Evolutionary conservation across 2,888 invertebrate genomes (phyloP).

Genomic region (Stictocephala bisonia): DNA sequence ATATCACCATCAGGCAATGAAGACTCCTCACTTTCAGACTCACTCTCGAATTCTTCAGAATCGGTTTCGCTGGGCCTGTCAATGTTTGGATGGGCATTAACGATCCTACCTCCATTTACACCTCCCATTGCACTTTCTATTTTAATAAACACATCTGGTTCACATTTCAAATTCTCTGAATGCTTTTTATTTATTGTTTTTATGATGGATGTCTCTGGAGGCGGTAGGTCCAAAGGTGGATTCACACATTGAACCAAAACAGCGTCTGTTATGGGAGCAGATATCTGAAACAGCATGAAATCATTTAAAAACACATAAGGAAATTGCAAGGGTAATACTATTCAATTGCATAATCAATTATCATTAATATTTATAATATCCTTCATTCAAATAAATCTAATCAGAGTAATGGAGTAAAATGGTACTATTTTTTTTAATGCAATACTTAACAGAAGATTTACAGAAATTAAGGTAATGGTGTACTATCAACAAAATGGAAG

Average conservation of each 20-base stretch:
- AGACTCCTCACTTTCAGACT: constrained; percentile 45
- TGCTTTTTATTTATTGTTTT: constrained; percentile 16
- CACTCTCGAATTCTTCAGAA: constrained; percentile 61
- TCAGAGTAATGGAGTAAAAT: no score
- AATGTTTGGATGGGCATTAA: constrained; percentile 46
- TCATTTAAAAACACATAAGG: background rate
- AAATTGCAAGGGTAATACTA: background rate
- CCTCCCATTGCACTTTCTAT: constrained; percentile 53
- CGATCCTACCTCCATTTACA: background rate
- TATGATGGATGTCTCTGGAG: constrained; percentile 10
- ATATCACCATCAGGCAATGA: constrained; percentile 27
- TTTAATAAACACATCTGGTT: constrained; percentile 58
- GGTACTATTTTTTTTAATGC: no score
- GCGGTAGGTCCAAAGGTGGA: background rate
- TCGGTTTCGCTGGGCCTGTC: constrained; percentile 56
- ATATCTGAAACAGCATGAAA: background rate
- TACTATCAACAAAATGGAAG: no score
- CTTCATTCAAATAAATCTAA: no score
- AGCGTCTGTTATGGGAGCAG: constrained; percentile 10
- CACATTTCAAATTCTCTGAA: constrained; percentile 47
- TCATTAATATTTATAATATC: no score
- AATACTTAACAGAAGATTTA: no score
- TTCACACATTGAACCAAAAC: constrained; percentile 42
- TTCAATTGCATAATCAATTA: no score
- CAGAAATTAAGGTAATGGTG: no score